phyloP scores from a whole-genome alignment of 1,140 invertebrate genomes.

The Atta colombica region DNA sequence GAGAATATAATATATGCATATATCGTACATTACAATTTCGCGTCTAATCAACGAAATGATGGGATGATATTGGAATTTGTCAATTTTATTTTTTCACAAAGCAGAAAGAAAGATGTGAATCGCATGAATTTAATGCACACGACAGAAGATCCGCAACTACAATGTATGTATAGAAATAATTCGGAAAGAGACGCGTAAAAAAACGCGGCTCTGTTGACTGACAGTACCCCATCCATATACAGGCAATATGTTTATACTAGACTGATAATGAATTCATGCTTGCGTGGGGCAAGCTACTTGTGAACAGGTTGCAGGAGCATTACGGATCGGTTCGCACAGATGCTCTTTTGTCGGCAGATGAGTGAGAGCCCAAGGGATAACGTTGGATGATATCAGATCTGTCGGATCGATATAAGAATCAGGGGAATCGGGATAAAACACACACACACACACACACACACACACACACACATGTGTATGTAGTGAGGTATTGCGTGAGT shows the following conservation, averaged over 20 bases:
- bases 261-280: conserved; percentile 85
- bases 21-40: background rate
- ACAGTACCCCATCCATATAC: conserved; percentile 71
- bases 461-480: background rate
- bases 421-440: conserved; percentile 66
- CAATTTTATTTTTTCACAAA: background rate
- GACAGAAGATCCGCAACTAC: background rate
- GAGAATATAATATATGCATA: too few species aligned
- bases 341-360: conserved; percentile 86
- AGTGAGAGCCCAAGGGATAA: conserved; percentile 78
- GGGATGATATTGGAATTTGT: background rate
- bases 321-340: conserved; percentile 82
- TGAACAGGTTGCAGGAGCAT: conserved; percentile 81
- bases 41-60: background rate
- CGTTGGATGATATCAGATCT: conserved; percentile 77
- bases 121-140: background rate
- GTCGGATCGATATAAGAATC: conserved; percentile 76
- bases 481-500: conserved; percentile 9
- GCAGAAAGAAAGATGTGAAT: background rate
- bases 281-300: conserved; percentile 76
- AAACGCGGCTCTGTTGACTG: conserved; percentile 69
- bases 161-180: conserved; percentile 7
- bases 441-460: background rate
- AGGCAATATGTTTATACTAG: conserved; percentile 87
- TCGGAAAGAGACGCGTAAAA: conserved; percentile 14